These are phyloP conservation scores for Gulo gulo DNA, from an alignment of 2,113 vertebrate species.

Conservation along the genomic window DNA sequence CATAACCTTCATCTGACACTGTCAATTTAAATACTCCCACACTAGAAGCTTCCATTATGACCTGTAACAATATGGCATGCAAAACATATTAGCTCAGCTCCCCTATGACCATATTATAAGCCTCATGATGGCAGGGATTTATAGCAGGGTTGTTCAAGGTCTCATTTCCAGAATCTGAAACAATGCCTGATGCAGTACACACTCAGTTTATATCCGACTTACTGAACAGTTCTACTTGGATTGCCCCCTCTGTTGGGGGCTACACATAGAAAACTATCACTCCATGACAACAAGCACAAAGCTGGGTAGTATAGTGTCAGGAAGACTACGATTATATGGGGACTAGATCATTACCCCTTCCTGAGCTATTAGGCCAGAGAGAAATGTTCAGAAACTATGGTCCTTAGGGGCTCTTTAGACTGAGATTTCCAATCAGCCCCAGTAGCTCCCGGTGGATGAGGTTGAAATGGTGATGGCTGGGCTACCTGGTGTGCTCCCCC, in stretches of 20 bases:
- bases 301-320: not conserved
- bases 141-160: not conserved
- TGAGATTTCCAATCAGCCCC: not conserved
- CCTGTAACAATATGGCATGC: not conserved
- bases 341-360: not conserved
- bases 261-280: not conserved
- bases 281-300: not conserved
- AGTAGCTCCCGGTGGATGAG: not conserved
- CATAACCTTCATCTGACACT: not conserved
- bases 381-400: not conserved
- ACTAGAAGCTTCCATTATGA: not conserved
- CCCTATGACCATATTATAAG: not conserved
- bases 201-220: not conserved
- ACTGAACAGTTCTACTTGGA: not conserved
- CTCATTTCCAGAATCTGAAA: not conserved
- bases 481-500: not conserved
- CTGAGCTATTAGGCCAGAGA: not conserved
- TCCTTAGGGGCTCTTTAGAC: not conserved
- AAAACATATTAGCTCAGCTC: not conserved
- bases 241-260: not conserved
- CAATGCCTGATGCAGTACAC: not conserved
- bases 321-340: not conserved
- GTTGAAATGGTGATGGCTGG: fast-evolving
- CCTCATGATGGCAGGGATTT: not conserved
- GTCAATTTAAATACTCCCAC: not conserved